Conservation (phyloP, 2,113 vertebrate genomes). For the Trinectes maculatus region DNA sequence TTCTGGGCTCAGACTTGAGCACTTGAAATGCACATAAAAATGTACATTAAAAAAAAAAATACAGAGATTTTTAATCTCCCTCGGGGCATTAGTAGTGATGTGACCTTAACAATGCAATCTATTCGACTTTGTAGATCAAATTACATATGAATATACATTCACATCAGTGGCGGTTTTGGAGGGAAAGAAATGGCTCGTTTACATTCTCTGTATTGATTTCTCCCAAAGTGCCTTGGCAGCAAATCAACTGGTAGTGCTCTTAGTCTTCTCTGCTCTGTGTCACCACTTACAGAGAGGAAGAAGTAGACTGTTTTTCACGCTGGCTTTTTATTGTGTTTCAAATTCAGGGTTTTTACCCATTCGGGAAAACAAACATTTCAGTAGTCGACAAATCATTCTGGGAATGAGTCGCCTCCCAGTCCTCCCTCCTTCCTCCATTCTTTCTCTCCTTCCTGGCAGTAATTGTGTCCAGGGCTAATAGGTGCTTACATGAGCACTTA, state of each 20-base stretch:
- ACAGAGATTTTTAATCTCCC: slow-evolving; percentile 49
- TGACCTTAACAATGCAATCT: slow-evolving; percentile 67
- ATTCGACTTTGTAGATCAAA: slow-evolving; percentile 70
- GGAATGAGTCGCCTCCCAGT: slow-evolving; percentile 39
- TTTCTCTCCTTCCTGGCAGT: slow-evolving; percentile 42
- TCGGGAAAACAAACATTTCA: slow-evolving; percentile 43
- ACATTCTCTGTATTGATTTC: slow-evolving; percentile 76
- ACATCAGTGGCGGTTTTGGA: slow-evolving; percentile 36
- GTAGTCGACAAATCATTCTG: slow-evolving; percentile 53
- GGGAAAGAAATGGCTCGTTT: slow-evolving; percentile 50
- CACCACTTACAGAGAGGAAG: slow-evolving; percentile 8
- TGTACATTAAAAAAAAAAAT: background rate
- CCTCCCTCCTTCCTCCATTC: background rate
- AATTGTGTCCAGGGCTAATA: slow-evolving; percentile 62
- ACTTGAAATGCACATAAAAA: slow-evolving; percentile 42
- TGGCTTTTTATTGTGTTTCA: slow-evolving; percentile 53
- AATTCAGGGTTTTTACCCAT: slow-evolving; percentile 55
- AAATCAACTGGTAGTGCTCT: slow-evolving; percentile 56
- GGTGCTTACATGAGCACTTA: slow-evolving; percentile 62
- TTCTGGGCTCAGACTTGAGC: slow-evolving; percentile 4
- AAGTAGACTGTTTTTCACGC: slow-evolving; percentile 17
- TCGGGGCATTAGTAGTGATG: slow-evolving; percentile 27
- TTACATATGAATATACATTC: slow-evolving; percentile 69
- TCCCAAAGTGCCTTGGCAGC: slow-evolving; percentile 62
- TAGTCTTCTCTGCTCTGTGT: slow-evolving; percentile 15